phyloP scores from a whole-genome alignment of 1,140 invertebrate species.

The Dendrolimus punctatus region DNA sequence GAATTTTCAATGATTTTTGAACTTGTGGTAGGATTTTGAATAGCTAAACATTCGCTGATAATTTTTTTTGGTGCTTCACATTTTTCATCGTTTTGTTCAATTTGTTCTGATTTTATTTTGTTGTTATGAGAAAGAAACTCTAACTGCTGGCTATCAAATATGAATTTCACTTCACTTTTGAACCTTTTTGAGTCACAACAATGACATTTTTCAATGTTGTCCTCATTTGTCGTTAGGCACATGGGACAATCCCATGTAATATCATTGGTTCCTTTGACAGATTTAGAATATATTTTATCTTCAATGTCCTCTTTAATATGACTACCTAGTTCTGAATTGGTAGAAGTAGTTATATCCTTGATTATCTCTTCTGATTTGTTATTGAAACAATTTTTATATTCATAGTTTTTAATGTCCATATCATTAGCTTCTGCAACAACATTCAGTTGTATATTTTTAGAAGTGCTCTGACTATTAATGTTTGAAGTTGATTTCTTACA shows the following conservation, averaged over 20 bases:
- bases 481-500: constrained; percentile 23
- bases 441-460: not conserved
- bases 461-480: constrained; percentile 3
- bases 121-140: no score
- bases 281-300: constrained; percentile 1
- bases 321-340: constrained; percentile 3
- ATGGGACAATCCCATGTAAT: constrained; percentile 32
- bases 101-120: no score
- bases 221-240: constrained; percentile 29
- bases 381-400: constrained; percentile 2
- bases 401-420: not conserved
- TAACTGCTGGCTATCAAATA: no score
- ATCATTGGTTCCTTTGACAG: not conserved
- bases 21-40: no score
- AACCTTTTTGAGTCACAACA: constrained; percentile 19
- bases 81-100: no score
- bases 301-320: constrained; percentile 10
- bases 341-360: constrained; percentile 2
- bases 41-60: no score
- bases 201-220: constrained; percentile 20
- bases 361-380: not conserved
- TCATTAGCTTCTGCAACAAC: not conserved
- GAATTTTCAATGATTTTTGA: no score
- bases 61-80: no score
- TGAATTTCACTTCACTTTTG: no score